Base-by-base conservation (phyloP, 2,888 invertebrate species). In the Drosophila ezoana region DNA sequence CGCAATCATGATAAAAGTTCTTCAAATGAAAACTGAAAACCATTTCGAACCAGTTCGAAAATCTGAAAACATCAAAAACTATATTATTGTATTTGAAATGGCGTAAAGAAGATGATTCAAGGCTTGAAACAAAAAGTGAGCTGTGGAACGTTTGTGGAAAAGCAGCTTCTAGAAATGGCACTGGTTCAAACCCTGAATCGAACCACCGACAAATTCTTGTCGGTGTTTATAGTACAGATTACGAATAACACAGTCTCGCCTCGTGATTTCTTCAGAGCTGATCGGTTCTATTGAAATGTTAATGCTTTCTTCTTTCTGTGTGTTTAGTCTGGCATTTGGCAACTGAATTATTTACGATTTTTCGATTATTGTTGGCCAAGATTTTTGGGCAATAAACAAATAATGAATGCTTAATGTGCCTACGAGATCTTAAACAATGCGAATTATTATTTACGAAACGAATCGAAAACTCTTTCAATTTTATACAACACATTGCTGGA, bases 401-500 rank as follows among this genome's bases (percentile, higher is more conserved):
- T 83, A 72, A 71, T 75, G 77, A 72, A 71, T 75, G 77, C 71
- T 58, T 71, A 77, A 87, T 83, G 75, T 72, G 75, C 66, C 76
- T 61, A 49, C 61, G 64, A 28, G 28, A 71, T 63, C 61, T 73
- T 83, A 74, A 86, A 83, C 77, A 85, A 82, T 86, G 82, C 75
- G 68, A 87, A 87, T 81, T 81, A 87, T 76, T 76, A 82, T 82
- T 83, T 82, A 76, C 62, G 51, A 69, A 84, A 62, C 44, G 71
- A 68, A 70, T 54, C 57, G 45, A 60, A 70, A 58, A 38, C 64
- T 72, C 70, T 23, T 23, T 76, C 44, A 63, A 51, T 53, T 57
- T 60, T 52, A 71, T 64, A 57, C 51, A 65, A 66, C 82, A 87
- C 88, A 87, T 82, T 82, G 81, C 81, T 67, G 28, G 64, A 44